Base-by-base conservation (phyloP, 2,888 invertebrate species). In the Creontiades dilutus region DNA sequence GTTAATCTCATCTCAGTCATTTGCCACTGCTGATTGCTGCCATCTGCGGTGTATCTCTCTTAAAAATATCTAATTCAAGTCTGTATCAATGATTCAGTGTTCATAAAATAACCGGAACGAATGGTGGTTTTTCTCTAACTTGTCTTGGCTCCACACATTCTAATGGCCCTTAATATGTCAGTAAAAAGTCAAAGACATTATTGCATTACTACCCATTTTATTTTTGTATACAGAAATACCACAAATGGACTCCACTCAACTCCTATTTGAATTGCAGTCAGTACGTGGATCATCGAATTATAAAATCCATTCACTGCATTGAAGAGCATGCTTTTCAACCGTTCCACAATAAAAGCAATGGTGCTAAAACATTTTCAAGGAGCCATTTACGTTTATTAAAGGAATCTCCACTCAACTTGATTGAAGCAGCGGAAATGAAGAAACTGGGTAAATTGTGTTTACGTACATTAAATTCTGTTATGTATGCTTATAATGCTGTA, bases 291-390 rank as follows among this genome's bases (percentile, higher is more conserved):
- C 96, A 96, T 92, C 95, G 96, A 92, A 94, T 97, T 11, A 96
- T 97, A 93, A 95, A 95, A 68, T 94, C 94, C 14, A 95, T 97
- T 1, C 94, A 93, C 28, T 98, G 98, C 92, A 94, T 94, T 52
- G 97, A 97, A 93, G 94, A 94, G 0, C 96, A 97, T 93, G 93
- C 96, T 55, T 94, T 97, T 90, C 95, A 96, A 92, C 96, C 97
- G 0, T 96, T 97, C 92, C 96, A 97, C 0, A 96, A 96, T 90
- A 95, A 94, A 86, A 95, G 95, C 90, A 95, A 96, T 0, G 97
- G 97, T 0, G 97, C 96, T 0, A 95, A 95, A 92, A 96, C 97
- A 5, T 95, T 94, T 7, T 94, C 96, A 0, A 93, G 93, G 2
- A 95, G 96, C 86, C 94, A 94, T 86, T 93, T 97, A 90, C 93